A percentile compares a stretch with the other conserved stretches of the same genome.
Evolutionary conservation across 2,113 vertebrate species (phyloP).

Genomic region (Tachycineta bicolor): DNA sequence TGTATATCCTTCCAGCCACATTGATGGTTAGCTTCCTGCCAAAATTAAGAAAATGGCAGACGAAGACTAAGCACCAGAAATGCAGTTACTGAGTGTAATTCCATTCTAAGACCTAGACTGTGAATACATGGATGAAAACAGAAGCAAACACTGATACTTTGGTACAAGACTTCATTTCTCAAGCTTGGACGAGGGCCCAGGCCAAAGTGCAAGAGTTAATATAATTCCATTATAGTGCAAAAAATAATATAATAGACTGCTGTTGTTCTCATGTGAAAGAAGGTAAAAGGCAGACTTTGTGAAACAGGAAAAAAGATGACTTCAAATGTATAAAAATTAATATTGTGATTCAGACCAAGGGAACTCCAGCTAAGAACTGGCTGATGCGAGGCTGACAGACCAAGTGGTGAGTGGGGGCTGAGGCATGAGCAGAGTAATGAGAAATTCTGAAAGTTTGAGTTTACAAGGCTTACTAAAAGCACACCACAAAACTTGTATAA

Average conservation of each 20-base stretch:
- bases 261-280: slow-evolving; percentile 10
- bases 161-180: background rate
- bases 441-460: background rate
- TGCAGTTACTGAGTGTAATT: background rate
- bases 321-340: background rate
- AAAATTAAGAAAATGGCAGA: background rate
- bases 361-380: background rate
- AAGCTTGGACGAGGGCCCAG: background rate
- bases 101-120: background rate
- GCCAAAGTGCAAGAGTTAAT: background rate
- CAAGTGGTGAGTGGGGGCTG: background rate
- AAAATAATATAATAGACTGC: slow-evolving; percentile 5
- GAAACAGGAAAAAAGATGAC: background rate
- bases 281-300: background rate
- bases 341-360: background rate
- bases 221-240: background rate
- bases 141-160: background rate
- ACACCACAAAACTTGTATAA: background rate
- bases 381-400: fast-evolving
- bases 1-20: background rate
- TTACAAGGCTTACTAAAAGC: background rate
- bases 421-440: background rate
- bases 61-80: background rate
- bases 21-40: background rate
- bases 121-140: background rate